phyloP scores from a whole-genome alignment of 2,888 invertebrate genomes.

The Ceraclea dissimilis region DNA sequence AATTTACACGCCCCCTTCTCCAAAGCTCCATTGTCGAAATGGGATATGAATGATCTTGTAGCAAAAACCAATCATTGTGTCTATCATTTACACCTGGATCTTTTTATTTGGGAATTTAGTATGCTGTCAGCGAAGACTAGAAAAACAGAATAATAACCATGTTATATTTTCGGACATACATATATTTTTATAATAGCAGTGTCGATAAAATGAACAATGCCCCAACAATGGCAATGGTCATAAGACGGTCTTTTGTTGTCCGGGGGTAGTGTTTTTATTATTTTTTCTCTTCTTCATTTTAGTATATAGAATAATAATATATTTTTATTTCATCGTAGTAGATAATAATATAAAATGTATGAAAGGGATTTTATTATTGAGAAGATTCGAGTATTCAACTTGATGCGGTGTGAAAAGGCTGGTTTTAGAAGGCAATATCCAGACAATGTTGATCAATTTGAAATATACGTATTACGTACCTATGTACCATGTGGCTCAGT shows the following conservation, averaged over 20 bases:
- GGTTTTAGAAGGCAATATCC: no score
- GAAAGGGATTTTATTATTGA: no score
- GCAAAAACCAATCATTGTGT: not conserved
- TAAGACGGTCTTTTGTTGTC: slow-evolving; percentile 12
- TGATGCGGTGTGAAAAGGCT: slow-evolving; percentile 12
- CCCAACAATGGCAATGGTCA: slow-evolving; percentile 3
- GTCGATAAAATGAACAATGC: slow-evolving; percentile 18
- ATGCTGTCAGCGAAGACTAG: slow-evolving; percentile 3
- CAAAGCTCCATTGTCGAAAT: not conserved
- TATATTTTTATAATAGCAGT: slow-evolving; percentile 15
- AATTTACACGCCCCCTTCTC: not conserved
- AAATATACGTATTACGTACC: no score
- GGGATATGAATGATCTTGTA: not conserved
- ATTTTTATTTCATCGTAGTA: no score
- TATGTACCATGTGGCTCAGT: no score
- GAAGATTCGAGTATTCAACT: no score
- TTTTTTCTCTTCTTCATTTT: no score
- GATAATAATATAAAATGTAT: no score
- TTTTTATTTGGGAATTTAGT: slow-evolving; percentile 2
- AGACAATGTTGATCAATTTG: no score
- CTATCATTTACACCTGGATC: slow-evolving; percentile 15
- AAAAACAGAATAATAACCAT: slow-evolving; percentile 19
- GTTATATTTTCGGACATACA: not conserved
- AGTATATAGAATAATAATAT: no score
- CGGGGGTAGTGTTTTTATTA: slow-evolving; percentile 8